These are phyloP conservation scores for Myoxocephalus aenaeus DNA, from an alignment of 2,797 vertebrate species.

Conservation along the genomic window DNA sequence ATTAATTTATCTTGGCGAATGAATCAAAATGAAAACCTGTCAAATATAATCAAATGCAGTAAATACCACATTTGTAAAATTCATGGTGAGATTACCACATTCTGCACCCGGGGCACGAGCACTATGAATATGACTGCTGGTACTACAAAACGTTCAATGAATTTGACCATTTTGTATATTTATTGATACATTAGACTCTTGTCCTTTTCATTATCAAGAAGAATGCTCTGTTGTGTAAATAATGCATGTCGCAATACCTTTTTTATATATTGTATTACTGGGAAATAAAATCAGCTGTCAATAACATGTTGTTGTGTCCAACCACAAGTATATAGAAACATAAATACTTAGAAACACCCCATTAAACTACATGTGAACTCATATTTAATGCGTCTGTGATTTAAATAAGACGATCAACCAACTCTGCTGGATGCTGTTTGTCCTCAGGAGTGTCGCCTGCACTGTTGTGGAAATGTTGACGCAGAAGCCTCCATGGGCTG, in stretches of 20 bases:
- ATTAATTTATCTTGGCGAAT: background rate
- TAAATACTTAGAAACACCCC: background rate
- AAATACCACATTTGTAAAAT: background rate
- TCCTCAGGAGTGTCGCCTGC: conserved; percentile 91
- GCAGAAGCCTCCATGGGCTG: conserved; percentile 94
- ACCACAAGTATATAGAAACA: background rate
- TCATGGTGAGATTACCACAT: background rate
- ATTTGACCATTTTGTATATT: background rate
- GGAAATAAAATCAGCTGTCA: background rate
- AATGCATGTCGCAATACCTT: background rate
- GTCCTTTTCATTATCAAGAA: background rate
- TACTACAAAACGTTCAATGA: background rate
- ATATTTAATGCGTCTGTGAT: background rate
- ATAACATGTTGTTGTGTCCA: background rate
- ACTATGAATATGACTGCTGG: background rate
- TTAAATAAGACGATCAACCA: background rate
- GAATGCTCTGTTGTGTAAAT: background rate
- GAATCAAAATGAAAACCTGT: background rate
- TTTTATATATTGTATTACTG: background rate
- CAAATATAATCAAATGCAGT: background rate
- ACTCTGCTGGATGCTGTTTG: conserved; percentile 12
- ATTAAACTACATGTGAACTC: background rate
- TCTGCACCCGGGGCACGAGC: background rate
- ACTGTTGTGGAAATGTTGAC: conserved; percentile 96
- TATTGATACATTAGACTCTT: background rate